Evolutionary conservation across 1,140 invertebrate genomes (phyloP).

Genomic region (Drosophila paulistorum): DNA sequence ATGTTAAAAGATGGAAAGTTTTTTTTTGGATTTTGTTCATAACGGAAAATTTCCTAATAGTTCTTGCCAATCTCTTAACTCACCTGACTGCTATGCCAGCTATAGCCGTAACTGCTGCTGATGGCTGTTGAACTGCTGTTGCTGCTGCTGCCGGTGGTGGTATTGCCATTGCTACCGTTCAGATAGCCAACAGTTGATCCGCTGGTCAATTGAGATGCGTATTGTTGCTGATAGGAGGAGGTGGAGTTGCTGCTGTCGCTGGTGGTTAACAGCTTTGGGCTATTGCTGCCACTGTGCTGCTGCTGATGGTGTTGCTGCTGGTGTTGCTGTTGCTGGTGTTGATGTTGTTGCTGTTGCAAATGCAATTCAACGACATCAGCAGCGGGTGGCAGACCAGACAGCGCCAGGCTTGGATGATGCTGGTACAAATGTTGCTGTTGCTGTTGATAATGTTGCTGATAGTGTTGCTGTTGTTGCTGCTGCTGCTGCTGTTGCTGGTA

Average conservation of each 20-base stretch:
- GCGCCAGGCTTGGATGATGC: conserved; percentile 76
- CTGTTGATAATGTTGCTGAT: conserved; percentile 54
- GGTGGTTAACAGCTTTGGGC: conserved; percentile 59
- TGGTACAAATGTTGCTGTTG: conserved; percentile 77
- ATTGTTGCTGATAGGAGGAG: conserved; percentile 80
- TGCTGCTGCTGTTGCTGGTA: conserved; percentile 66
- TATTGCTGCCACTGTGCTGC: conserved; percentile 62
- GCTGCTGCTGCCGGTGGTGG: conserved; percentile 32
- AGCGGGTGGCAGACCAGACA: conserved; percentile 70
- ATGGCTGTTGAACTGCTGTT: conserved; percentile 20
- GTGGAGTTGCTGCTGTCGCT: conserved; percentile 79
- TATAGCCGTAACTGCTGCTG: conserved; percentile 66
- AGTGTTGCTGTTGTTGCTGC: conserved; percentile 61
- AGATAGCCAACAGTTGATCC: conserved; percentile 58
- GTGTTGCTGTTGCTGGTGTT: conserved; percentile 52
- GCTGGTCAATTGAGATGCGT: conserved; percentile 76
- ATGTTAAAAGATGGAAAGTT: background rate
- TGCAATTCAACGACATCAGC: conserved; percentile 70
- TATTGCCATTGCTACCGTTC: conserved; percentile 57
- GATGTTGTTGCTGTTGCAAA: conserved; percentile 54
- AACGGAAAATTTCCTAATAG: background rate
- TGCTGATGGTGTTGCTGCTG: conserved; percentile 33
- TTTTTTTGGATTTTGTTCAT: too few species aligned
- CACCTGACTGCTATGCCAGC: conserved; percentile 81
- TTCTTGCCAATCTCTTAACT: conserved; percentile 30